phyloP scores from a whole-genome alignment of 2,797 vertebrate species.

The Steatocranus sp. region DNA sequence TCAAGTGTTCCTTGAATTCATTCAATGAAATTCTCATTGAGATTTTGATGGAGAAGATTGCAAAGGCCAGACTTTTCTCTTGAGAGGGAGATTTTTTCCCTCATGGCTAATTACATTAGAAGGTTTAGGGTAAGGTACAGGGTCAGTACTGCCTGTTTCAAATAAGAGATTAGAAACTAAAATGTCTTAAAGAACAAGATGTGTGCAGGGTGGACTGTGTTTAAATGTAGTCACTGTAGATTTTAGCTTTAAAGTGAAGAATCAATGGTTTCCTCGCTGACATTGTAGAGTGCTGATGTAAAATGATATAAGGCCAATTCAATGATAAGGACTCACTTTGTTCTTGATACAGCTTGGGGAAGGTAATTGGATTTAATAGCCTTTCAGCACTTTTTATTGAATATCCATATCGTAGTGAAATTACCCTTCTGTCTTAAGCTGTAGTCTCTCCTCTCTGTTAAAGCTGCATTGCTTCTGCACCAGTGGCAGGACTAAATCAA shows the following conservation, averaged over 20 bases:
- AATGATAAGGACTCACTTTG: background rate
- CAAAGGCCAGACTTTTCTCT: background rate
- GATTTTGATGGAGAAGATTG: background rate
- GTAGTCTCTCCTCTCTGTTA: background rate
- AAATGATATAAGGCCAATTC: background rate
- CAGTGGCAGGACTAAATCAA: background rate
- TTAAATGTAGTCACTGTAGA: background rate
- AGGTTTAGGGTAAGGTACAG: background rate
- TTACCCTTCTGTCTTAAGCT: background rate
- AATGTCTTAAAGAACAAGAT: background rate
- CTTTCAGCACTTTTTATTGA: conserved; percentile 27
- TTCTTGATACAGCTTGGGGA: background rate
- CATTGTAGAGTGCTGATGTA: background rate
- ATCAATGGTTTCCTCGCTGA: background rate
- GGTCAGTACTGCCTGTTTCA: background rate
- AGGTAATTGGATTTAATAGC: conserved; percentile 25
- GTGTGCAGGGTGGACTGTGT: background rate
- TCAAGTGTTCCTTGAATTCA: conserved; percentile 4
- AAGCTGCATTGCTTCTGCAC: background rate
- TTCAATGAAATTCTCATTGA: background rate
- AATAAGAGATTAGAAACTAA: background rate
- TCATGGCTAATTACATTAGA: background rate
- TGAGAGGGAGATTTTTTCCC: background rate
- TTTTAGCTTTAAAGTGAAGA: background rate
- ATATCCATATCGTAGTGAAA: conserved; percentile 31